phyloP scores from a whole-genome alignment of 2,797 vertebrate species.

The Cyprinella venusta region DNA sequence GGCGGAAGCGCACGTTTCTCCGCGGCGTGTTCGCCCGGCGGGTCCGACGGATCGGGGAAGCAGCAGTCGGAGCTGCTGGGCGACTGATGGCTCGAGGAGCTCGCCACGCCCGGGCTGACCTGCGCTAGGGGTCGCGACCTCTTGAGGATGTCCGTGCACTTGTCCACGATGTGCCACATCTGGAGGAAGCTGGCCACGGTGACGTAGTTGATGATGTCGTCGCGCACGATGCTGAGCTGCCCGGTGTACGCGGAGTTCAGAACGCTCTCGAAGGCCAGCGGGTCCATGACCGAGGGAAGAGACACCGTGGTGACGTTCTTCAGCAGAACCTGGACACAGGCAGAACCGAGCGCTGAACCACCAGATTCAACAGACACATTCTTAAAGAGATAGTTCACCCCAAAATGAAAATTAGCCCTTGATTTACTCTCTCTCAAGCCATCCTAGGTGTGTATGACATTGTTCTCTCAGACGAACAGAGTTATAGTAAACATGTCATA shows the following conservation, averaged over 20 bases:
- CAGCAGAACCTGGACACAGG: conserved; percentile 79
- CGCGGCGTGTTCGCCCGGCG: conserved; percentile 23
- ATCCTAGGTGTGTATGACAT: too few species aligned
- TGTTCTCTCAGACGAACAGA: too few species aligned
- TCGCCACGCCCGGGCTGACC: conserved; percentile 60
- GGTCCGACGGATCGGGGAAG: conserved; percentile 81
- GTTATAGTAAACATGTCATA: too few species aligned
- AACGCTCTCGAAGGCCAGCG: conserved; percentile 89
- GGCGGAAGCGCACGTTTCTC: conserved; percentile 78
- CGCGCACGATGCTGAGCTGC: conserved; percentile 87
- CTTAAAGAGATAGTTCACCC: too few species aligned
- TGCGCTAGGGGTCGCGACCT: conserved; percentile 74
- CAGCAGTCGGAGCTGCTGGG: conserved; percentile 92
- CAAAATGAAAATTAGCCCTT: too few species aligned
- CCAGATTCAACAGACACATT: too few species aligned
- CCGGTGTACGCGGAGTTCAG: conserved; percentile 91
- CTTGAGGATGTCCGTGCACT: conserved; percentile 91
- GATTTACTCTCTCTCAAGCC: too few species aligned
- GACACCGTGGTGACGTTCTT: conserved; percentile 90
- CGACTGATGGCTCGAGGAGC: conserved; percentile 82
- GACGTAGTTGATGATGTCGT: conserved; percentile 90
- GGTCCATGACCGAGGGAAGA: conserved; percentile 90
- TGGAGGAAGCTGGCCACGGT: conserved; percentile 95
- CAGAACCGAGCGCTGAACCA: neutral
- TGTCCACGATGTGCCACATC: conserved; percentile 98